These are phyloP conservation scores for Lasioglossum lativentre DNA, from an alignment of 2,888 invertebrate genomes.

Conservation along the genomic window DNA sequence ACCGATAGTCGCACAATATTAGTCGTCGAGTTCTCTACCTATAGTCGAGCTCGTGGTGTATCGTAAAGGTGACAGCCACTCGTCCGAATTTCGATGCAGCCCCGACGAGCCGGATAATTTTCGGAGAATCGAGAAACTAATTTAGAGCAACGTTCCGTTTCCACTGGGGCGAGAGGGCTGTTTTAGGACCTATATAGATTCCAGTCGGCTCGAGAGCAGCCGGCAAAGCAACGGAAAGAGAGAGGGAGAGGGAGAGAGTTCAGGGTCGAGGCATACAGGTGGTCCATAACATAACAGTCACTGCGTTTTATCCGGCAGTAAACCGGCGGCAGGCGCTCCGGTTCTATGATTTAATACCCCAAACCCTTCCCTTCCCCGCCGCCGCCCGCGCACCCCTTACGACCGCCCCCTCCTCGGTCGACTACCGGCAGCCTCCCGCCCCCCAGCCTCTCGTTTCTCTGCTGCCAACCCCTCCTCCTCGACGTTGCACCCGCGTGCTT, in stretches of 20 bases:
- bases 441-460: conserved; percentile 35
- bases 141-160: conserved; percentile 58
- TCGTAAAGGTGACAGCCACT: not conserved
- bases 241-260: conserved; percentile 72
- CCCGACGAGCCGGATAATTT: not conserved
- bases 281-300: conserved; percentile 85
- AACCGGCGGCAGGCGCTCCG: conserved; percentile 83
- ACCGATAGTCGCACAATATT: not conserved
- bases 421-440: conserved; percentile 47
- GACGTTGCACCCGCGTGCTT: conserved; percentile 74
- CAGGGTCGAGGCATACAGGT: conserved; percentile 85
- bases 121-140: conserved; percentile 47
- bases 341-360: conserved; percentile 84
- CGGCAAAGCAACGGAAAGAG: conserved; percentile 61
- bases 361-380: conserved; percentile 69
- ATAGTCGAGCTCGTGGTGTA: not conserved
- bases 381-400: conserved; percentile 68
- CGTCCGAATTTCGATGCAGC: not conserved
- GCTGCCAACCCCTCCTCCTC: conserved; percentile 54
- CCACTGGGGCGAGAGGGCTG: conserved; percentile 60
- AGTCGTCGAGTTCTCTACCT: not conserved
- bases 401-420: conserved; percentile 63
- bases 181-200: conserved; percentile 79
- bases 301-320: conserved; percentile 85
- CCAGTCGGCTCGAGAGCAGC: conserved; percentile 71